phyloP scores from a whole-genome alignment of 2,113 vertebrate species.

The Calypte anna region DNA sequence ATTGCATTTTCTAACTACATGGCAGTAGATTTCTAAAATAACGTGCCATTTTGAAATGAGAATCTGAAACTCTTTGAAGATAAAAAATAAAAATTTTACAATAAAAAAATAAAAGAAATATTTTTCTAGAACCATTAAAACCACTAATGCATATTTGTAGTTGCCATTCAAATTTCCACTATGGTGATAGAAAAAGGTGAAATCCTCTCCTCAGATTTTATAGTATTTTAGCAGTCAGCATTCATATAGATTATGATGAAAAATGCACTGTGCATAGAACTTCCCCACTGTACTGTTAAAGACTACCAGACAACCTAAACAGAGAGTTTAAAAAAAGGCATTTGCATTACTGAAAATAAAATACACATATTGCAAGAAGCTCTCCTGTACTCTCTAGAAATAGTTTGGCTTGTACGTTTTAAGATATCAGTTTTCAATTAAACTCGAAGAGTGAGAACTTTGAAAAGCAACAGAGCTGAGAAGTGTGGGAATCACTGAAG shows the following conservation, averaged over 20 bases:
- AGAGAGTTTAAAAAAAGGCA: neutral
- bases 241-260: neutral
- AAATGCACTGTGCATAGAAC: neutral
- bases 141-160: neutral
- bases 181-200: neutral
- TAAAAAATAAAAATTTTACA: neutral
- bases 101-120: neutral
- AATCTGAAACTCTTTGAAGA: neutral
- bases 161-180: neutral
- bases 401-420: neutral
- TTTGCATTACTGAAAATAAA: neutral
- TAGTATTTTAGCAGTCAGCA: neutral
- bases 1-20: neutral
- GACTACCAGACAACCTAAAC: neutral
- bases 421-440: neutral
- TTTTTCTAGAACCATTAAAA: neutral
- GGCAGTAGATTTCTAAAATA: neutral
- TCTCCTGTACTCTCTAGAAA: neutral
- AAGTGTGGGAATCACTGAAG: neutral
- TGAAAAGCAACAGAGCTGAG: neutral
- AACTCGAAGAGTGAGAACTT: neutral
- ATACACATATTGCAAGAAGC: rapidly evolving
- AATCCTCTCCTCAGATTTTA: neutral
- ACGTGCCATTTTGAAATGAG: neutral
- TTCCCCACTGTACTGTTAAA: neutral